Evolutionary conservation across 2,888 invertebrate genomes (phyloP).

Genomic region (Oscheius sp.): DNA sequence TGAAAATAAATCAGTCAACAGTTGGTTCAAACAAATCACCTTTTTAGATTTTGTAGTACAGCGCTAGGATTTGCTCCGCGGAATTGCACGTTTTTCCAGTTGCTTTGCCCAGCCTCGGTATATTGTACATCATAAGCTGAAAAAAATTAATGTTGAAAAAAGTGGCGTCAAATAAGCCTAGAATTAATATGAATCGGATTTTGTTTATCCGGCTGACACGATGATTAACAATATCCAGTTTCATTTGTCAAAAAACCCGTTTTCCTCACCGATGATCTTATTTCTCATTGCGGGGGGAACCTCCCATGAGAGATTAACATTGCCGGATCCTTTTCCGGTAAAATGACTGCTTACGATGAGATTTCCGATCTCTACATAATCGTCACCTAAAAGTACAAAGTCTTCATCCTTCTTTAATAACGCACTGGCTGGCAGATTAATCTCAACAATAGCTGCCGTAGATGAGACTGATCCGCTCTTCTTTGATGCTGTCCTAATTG

Average conservation of each 20-base stretch:
- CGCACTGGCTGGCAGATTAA: conserved; percentile 64
- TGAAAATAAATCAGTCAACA: conserved; percentile 38
- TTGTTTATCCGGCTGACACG: not conserved
- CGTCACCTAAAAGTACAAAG: conserved; percentile 48
- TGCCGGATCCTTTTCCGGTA: conserved; percentile 53
- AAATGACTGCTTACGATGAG: conserved; percentile 65
- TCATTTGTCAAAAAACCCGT: not conserved
- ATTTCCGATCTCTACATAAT: conserved; percentile 68
- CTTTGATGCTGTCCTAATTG: conserved; percentile 59
- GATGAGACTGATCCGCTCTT: conserved; percentile 37
- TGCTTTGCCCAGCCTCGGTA: conserved; percentile 45
- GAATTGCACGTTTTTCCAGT: conserved; percentile 62
- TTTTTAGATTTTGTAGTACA: conserved; percentile 57
- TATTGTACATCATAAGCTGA: conserved; percentile 66
- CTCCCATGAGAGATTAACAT: conserved; percentile 68
- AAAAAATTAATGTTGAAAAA: conserved; percentile 18
- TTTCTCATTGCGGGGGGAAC: conserved; percentile 58
- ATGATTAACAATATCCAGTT: not conserved
- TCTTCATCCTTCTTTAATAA: not conserved
- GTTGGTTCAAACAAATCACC: conserved; percentile 40
- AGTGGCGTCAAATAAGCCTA: no score
- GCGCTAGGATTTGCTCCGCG: conserved; percentile 59
- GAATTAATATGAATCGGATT: no score
- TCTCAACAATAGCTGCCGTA: conserved; percentile 69
- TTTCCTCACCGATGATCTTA: conserved; percentile 37